phyloP scores from a whole-genome alignment of 2,888 invertebrate genomes.

The Scelioninae gen. 2 region DNA sequence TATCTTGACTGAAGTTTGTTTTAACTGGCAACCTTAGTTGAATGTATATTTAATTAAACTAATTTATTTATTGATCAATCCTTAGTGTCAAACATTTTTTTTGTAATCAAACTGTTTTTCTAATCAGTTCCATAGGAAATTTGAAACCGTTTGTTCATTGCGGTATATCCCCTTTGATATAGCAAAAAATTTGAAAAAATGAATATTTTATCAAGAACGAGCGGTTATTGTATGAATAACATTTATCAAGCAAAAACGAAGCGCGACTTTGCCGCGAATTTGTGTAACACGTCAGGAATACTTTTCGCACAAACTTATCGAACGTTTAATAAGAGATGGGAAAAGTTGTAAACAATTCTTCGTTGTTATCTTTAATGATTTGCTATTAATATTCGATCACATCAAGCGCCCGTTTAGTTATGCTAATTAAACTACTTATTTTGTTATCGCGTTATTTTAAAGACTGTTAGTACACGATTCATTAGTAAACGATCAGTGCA shows the following conservation, averaged over 20 bases:
- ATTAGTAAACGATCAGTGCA: too few relatives aligned
- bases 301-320: constrained; percentile 49
- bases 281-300: constrained; percentile 49
- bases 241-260: constrained; percentile 9
- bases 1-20: too few relatives aligned
- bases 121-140: too few relatives aligned
- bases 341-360: constrained; percentile 39
- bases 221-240: constrained; percentile 45
- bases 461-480: too few relatives aligned
- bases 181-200: too few relatives aligned
- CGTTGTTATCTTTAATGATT: constrained; percentile 39
- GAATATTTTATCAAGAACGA: constrained; percentile 61
- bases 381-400: constrained; percentile 19
- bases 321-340: constrained; percentile 48
- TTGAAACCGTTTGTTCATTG: too few relatives aligned
- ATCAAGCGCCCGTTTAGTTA: constrained; percentile 10
- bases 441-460: too few relatives aligned
- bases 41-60: too few relatives aligned
- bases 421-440: not conserved
- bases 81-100: too few relatives aligned
- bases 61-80: too few relatives aligned
- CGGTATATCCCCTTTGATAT: constrained; percentile 68
- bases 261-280: constrained; percentile 16
- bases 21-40: too few relatives aligned
- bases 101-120: too few relatives aligned